Conservation (phyloP, 2,888 invertebrate species). For the Masnerella sp. region DNA sequence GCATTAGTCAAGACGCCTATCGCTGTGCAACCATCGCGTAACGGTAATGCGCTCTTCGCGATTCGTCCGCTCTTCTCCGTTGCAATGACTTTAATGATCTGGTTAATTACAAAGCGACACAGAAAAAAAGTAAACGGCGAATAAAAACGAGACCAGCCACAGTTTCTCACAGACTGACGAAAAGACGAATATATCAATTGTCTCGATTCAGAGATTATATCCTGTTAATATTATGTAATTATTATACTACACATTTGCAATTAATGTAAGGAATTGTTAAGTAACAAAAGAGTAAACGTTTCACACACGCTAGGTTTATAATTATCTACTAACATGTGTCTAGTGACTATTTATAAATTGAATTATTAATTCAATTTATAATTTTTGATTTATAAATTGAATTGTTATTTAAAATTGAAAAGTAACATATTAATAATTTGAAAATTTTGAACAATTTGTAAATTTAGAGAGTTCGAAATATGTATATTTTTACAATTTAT, state of each 20-base stretch:
- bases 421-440: too few species aligned
- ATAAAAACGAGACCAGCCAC: slow-evolving; percentile 48
- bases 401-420: too few species aligned
- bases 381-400: too few species aligned
- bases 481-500: too few species aligned
- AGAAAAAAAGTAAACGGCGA: slow-evolving; percentile 61
- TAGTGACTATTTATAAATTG: too few species aligned
- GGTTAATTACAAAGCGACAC: slow-evolving; percentile 74
- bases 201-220: slow-evolving; percentile 29
- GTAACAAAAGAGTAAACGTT: slow-evolving; percentile 24
- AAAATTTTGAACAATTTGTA: too few species aligned
- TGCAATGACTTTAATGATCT: slow-evolving; percentile 75
- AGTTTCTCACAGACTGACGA: slow-evolving; percentile 53
- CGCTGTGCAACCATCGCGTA: slow-evolving; percentile 74
- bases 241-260: slow-evolving; percentile 24
- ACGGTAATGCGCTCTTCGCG: slow-evolving; percentile 73
- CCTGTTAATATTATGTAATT: slow-evolving; percentile 36
- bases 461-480: too few species aligned
- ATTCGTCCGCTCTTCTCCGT: slow-evolving; percentile 65
- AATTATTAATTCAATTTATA: slow-evolving; percentile 37
- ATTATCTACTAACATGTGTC: too few species aligned
- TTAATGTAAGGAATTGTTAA: slow-evolving; percentile 13
- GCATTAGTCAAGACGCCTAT: slow-evolving; percentile 77
- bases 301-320: too few species aligned
- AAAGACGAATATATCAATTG: slow-evolving; percentile 45